Evolutionary conservation across 2,888 invertebrate species (phyloP).

Genomic region (Tipula vernalis): DNA sequence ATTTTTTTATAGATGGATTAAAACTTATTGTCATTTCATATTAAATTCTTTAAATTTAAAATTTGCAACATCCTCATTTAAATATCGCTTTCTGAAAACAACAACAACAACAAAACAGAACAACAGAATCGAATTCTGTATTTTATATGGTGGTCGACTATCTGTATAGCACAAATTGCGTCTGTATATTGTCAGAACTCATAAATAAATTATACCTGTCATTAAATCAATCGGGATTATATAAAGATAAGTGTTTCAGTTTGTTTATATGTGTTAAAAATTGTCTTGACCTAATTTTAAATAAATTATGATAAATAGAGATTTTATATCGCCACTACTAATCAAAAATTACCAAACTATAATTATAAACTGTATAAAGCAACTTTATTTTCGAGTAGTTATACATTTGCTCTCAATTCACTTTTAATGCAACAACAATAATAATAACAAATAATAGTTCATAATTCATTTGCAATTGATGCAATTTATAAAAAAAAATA

Average conservation of each 20-base stretch:
- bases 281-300: not conserved
- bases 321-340: not conserved
- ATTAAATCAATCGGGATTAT: not conserved
- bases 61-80: slow-evolving; percentile 4
- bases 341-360: not conserved
- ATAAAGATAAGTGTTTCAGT: not conserved
- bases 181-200: not conserved
- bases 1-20: not conserved
- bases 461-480: not conserved
- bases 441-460: not conserved
- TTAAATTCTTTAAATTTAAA: slow-evolving; percentile 4
- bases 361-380: not conserved
- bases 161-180: not conserved
- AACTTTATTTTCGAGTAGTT: no score
- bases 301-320: not conserved
- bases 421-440: not conserved
- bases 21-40: not conserved
- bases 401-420: not conserved
- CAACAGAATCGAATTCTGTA: not conserved
- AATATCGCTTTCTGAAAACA: not conserved
- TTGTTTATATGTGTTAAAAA: not conserved
- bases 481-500: not conserved
- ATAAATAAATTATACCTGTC: not conserved
- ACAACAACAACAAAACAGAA: not conserved
- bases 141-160: not conserved